These are phyloP conservation scores for Drosophila imparisetae DNA, from an alignment of 2,888 invertebrate species.

Conservation along the genomic window DNA sequence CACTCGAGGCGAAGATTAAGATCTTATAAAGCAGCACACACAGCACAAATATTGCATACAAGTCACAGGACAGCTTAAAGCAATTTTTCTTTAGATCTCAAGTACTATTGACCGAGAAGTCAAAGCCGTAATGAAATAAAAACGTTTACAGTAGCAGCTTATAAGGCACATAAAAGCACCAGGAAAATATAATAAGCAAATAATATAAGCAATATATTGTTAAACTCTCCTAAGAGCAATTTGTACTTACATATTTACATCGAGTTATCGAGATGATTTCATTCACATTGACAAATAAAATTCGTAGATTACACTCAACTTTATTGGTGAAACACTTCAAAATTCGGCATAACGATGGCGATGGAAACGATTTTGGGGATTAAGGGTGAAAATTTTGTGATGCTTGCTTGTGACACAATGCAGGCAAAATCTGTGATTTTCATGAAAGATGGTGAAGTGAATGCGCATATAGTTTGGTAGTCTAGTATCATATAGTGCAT, in stretches of 20 bases:
- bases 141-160: background rate
- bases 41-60: background rate
- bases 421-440: constrained; percentile 94
- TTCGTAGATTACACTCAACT: background rate
- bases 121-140: background rate
- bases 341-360: constrained; percentile 56
- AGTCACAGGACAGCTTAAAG: background rate
- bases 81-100: background rate
- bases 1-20: background rate
- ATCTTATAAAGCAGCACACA: background rate
- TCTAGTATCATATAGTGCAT: background rate
- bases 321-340: constrained; percentile 13
- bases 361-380: constrained; percentile 96
- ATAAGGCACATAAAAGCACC: background rate
- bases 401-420: constrained; percentile 95
- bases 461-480: constrained; percentile 76
- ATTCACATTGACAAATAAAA: constrained; percentile 18
- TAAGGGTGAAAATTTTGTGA: constrained; percentile 94
- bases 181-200: too few relatives aligned
- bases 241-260: background rate
- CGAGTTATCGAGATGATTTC: constrained; percentile 20
- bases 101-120: too few relatives aligned
- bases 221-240: background rate
- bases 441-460: constrained; percentile 87
- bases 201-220: background rate